Conservation (phyloP, 2,888 invertebrate genomes). For the Noctua pronuba region DNA sequence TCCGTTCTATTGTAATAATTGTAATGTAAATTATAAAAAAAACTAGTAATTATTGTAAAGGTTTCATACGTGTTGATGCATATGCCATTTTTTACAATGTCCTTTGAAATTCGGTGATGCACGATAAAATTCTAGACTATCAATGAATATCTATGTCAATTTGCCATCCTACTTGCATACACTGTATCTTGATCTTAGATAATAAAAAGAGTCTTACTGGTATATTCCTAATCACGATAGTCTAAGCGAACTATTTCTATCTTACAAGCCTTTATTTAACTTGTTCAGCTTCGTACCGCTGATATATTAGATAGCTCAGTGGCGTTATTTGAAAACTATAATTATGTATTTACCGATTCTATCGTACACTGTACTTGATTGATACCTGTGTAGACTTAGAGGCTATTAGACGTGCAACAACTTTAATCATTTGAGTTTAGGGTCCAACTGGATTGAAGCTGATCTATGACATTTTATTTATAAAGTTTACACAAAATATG, state of each 20-base stretch:
- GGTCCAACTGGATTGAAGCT: background rate
- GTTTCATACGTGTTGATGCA: too few species aligned
- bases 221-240: background rate
- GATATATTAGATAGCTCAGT: constrained; percentile 21
- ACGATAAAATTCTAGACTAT: background rate
- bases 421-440: background rate
- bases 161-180: background rate
- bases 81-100: too few species aligned
- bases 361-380: constrained; percentile 62
- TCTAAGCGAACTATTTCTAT: background rate
- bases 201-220: background rate
- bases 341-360: constrained; percentile 62
- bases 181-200: background rate
- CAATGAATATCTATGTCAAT: too few species aligned
- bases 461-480: too few species aligned
- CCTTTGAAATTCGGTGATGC: background rate
- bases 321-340: constrained; percentile 61
- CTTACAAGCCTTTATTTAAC: background rate
- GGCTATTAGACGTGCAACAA: constrained; percentile 25
- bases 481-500: too few species aligned
- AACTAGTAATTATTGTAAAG: too few species aligned
- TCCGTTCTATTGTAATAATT: too few species aligned
- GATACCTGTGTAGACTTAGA: constrained; percentile 48
- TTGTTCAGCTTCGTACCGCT: background rate
- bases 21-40: too few species aligned